Percentiles rank a stretch among this genome's conserved stretches.
Evolutionary conservation across 2,797 vertebrate species (phyloP).

Genomic region (Ptychobarbus kaznakovi): DNA sequence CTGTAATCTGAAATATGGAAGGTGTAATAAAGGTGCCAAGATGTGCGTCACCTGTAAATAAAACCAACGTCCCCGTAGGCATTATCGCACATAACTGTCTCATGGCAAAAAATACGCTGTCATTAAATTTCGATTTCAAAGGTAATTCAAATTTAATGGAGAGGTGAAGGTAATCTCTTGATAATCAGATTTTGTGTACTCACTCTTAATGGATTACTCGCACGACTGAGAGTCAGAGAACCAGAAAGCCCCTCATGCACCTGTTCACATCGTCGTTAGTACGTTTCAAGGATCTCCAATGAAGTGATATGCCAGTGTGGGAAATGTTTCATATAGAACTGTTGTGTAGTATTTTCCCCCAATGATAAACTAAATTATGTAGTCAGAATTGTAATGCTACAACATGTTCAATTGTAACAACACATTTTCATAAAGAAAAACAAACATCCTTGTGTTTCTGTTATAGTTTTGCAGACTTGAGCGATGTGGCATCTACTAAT

Average conservation of each 20-base stretch:
- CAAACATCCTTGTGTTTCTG: background rate
- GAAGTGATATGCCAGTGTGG: background rate
- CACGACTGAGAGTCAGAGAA: background rate
- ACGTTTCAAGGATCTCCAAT: background rate
- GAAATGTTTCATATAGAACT: background rate
- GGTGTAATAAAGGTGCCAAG: constrained; percentile 7
- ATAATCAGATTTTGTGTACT: constrained; percentile 39
- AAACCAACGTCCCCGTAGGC: background rate
- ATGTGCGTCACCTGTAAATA: constrained; percentile 34
- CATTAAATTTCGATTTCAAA: constrained; percentile 35
- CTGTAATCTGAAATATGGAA: constrained; percentile 1
- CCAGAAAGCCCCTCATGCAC: background rate
- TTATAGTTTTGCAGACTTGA: background rate
- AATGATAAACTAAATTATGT: background rate
- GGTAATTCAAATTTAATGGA: constrained; percentile 35
- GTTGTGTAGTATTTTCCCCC: background rate
- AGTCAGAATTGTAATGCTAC: background rate
- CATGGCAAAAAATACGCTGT: background rate
- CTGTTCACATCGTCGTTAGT: background rate
- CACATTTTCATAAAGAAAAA: background rate
- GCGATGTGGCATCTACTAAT: background rate
- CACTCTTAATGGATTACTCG: constrained; percentile 20
- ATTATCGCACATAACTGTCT: constrained; percentile 17
- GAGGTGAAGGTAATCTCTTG: constrained; percentile 19
- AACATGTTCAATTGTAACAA: background rate